Evolutionary conservation across 2,797 vertebrate species (phyloP), one percentile per base, ranked within the genome.

Genomic region (Astyanax mexicanus): DNA sequence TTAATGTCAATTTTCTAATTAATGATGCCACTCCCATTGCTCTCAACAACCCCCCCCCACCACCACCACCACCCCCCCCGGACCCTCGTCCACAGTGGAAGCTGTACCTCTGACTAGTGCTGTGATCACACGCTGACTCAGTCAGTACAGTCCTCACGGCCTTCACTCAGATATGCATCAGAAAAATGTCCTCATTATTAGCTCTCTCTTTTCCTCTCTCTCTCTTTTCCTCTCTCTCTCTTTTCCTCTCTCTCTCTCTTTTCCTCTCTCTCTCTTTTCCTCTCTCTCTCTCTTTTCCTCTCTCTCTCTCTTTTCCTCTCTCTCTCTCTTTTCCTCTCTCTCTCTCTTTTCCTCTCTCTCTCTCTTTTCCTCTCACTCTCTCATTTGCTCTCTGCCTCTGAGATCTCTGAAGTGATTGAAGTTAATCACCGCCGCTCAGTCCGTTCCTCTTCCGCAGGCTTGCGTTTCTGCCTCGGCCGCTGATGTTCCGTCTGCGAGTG

Each of bases 391-490:
- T 12, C 15, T 35, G 54, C 11, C 57, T 45, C 52, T 54, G 51
- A 54, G 54, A 27, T 57, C 23, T 32, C 54, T 23, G 52, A 55
- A 27, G 52, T 55, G 52, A 55, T 55, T 57, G 27, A 57, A 57
- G 55, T 61, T n/a, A n/a, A 58, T 32, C 29, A n/a, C 35, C 58
- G 1, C 55, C 7, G 45, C 6, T 29, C 35, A 25, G 27, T 17
- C 27, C 8, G 13, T 35, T 2, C 13, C 2, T 27, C 3, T 54
- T 32, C 29, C 5, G 29, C 5, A 29, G 29, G 2, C 29, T 32
- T 11, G 9, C 21, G 1, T 11, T 21, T 11, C 11, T 13, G 11
- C 3, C 27, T 4, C 3, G 27, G 27, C 55, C 29, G 12, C 15
- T 58, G 27, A 58, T 17, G 5, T 17, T 29, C 23, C 6, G 52